Percentiles rank a stretch among this genome's conserved stretches.
phyloP scores from a whole-genome alignment of 2,113 vertebrate species.

The Peromyscus californicus region DNA sequence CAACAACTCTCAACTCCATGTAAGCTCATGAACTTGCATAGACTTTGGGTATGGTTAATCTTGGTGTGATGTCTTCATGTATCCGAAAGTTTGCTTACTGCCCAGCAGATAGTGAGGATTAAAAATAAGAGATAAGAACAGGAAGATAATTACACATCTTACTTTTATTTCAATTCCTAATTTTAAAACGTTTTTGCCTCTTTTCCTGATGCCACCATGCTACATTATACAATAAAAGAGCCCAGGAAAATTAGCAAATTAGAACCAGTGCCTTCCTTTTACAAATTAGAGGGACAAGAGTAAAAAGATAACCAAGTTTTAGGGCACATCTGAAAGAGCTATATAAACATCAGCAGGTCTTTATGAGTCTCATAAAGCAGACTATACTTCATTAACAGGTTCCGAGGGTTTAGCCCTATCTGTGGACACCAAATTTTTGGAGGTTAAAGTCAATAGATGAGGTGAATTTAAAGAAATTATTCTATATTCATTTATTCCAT shows the following conservation, averaged over 20 bases:
- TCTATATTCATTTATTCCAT: slow-evolving; percentile 24
- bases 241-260: slow-evolving; percentile 51
- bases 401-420: neutral
- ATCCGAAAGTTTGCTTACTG: neutral
- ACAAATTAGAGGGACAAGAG: neutral
- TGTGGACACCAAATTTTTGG: slow-evolving; percentile 8
- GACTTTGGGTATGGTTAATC: neutral
- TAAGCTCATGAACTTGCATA: neutral
- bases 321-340: neutral
- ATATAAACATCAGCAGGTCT: neutral
- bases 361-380: neutral
- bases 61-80: neutral
- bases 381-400: neutral
- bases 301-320: slow-evolving; percentile 20
- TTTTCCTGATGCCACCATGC: slow-evolving; percentile 23
- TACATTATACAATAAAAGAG: neutral
- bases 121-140: slow-evolving; percentile 55
- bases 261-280: neutral
- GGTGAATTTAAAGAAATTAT: slow-evolving; percentile 12
- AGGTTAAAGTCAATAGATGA: slow-evolving; percentile 11
- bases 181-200: slow-evolving; percentile 45
- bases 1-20: neutral
- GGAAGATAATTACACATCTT: slow-evolving; percentile 49
- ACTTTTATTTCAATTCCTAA: slow-evolving; percentile 65
- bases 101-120: neutral